Conservation (phyloP, 1,140 invertebrate species). For the Caerostris extrusa region DNA sequence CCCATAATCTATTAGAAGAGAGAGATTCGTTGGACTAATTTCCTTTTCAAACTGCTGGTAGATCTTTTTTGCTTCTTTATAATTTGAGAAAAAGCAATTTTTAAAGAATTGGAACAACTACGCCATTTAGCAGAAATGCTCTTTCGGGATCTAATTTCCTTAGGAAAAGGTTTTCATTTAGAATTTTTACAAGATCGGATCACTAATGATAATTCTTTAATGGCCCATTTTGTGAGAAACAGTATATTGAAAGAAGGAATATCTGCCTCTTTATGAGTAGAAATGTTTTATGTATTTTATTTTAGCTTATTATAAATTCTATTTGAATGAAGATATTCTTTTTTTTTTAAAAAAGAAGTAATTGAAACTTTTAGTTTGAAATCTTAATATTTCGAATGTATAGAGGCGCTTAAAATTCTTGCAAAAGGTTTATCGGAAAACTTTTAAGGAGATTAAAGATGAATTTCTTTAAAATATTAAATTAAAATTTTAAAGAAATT, state of each 20-base stretch:
- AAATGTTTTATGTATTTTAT: background rate
- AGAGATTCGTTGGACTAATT: background rate
- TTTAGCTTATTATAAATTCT: background rate
- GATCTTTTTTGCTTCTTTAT: background rate
- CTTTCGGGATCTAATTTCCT: background rate
- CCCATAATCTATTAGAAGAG: too few relatives aligned
- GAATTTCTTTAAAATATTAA: too few relatives aligned
- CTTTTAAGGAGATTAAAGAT: too few relatives aligned
- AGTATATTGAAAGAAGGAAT: background rate
- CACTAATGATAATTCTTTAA: background rate
- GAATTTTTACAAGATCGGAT: background rate
- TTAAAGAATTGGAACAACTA: background rate
- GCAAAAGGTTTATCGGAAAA: too few relatives aligned
- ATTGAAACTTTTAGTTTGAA: too few relatives aligned
- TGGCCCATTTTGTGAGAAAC: background rate
- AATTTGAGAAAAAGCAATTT: background rate
- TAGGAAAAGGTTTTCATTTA: background rate
- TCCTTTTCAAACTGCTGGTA: background rate
- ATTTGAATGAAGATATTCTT: background rate
- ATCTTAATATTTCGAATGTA: too few relatives aligned
- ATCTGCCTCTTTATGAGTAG: background rate
- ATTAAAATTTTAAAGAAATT: too few relatives aligned
- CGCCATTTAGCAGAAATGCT: background rate
- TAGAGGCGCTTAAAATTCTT: too few relatives aligned
- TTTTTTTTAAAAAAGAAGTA: too few relatives aligned